These are phyloP conservation scores for Orchesella flavescens DNA, from an alignment of 2,888 invertebrate genomes.

Conservation along the genomic window DNA sequence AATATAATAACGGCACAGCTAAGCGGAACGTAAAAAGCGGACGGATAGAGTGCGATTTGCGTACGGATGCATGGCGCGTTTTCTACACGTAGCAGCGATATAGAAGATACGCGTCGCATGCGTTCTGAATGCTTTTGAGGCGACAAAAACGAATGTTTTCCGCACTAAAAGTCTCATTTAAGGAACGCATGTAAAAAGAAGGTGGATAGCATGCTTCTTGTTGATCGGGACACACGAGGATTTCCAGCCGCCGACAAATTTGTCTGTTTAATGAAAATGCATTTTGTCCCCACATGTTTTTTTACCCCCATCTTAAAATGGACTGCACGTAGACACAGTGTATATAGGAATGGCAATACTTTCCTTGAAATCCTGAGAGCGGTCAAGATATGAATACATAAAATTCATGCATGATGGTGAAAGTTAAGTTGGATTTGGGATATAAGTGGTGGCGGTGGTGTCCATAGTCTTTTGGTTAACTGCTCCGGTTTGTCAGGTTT, in stretches of 20 bases:
- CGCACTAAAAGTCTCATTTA: too few species aligned
- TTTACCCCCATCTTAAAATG: conserved; percentile 12
- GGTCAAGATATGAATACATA: conserved; percentile 44
- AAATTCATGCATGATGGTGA: neutral
- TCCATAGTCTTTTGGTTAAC: neutral
- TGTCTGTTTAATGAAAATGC: conserved; percentile 47
- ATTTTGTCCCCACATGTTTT: conserved; percentile 15
- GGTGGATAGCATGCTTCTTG: too few species aligned
- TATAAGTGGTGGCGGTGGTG: neutral
- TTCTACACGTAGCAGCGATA: too few species aligned
- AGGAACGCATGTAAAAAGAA: too few species aligned
- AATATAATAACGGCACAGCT: too few species aligned
- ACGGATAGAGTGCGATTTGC: too few species aligned
- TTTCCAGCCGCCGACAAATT: conserved; percentile 43
- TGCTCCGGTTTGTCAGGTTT: neutral
- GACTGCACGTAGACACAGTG: conserved; percentile 20
- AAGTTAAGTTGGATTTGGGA: neutral
- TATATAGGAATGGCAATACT: neutral
- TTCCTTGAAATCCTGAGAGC: neutral
- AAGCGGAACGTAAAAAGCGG: too few species aligned
- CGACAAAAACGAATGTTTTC: too few species aligned
- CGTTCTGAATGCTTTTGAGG: too few species aligned
- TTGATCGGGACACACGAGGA: too few species aligned
- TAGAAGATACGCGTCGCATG: too few species aligned
- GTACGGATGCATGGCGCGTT: too few species aligned